Percentiles rank a stretch among this genome's conserved stretches.
These are phyloP conservation scores for Carabus problematicus DNA, from an alignment of 2,888 invertebrate genomes.

Conservation along the genomic window DNA sequence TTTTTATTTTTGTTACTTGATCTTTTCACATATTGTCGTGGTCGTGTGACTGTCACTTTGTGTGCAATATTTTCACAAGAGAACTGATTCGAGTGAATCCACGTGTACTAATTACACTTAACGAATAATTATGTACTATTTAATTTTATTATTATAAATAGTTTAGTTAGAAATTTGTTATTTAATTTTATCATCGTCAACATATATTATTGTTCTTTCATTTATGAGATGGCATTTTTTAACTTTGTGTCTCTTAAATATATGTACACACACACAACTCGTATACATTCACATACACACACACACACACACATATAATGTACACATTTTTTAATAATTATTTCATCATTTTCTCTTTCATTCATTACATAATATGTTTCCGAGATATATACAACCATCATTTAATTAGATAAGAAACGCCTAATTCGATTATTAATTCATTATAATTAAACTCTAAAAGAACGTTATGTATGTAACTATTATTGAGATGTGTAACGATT, in stretches of 20 bases:
- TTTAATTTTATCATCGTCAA: constrained; percentile 40
- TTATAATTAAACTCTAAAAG: too few species aligned
- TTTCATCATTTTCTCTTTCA: constrained; percentile 12
- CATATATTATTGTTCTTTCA: constrained; percentile 28
- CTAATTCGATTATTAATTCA: too few species aligned
- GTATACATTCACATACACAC: constrained; percentile 25
- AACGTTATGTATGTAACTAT: too few species aligned
- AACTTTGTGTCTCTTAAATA: constrained; percentile 24
- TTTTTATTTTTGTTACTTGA: not conserved
- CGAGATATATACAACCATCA: too few species aligned
- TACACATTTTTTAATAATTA: constrained; percentile 38
- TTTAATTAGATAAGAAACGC: too few species aligned
- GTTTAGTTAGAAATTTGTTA: constrained; percentile 36
- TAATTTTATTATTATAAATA: constrained; percentile 29
- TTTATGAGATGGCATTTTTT: constrained; percentile 6
- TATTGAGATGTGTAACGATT: too few species aligned
- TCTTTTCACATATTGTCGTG: not conserved
- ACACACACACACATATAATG: constrained; percentile 31
- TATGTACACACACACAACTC: constrained; percentile 10
- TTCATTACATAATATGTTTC: not conserved
- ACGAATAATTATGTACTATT: constrained; percentile 9
- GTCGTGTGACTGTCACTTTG: not conserved
- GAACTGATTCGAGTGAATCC: constrained; percentile 7
- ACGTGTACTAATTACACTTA: too few species aligned
- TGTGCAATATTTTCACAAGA: constrained; percentile 31